Evolutionary conservation across 2,797 vertebrate genomes (phyloP).

Genomic region (Coendou prehensilis): DNA sequence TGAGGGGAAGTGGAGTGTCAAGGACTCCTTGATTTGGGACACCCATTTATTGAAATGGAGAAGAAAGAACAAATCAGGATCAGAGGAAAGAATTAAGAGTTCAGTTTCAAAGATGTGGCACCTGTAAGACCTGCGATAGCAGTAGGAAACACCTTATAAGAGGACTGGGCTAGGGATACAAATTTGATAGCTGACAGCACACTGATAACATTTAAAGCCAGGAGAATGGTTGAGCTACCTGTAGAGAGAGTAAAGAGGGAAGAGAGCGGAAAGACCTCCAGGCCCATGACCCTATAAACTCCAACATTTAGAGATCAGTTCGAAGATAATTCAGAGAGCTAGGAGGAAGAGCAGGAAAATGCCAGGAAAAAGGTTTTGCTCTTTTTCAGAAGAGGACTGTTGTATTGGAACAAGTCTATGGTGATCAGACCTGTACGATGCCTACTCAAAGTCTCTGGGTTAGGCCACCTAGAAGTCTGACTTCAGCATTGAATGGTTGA

Average conservation of each 20-base stretch:
- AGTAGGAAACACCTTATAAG: background rate
- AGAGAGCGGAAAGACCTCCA: background rate
- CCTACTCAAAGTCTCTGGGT: background rate
- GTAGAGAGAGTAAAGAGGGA: background rate
- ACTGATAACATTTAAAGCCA: background rate
- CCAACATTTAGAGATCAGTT: background rate
- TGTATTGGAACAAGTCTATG: background rate
- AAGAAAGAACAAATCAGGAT: background rate
- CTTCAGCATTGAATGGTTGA: background rate
- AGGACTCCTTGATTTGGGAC: background rate
- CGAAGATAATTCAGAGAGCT: background rate
- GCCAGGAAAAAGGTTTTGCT: background rate
- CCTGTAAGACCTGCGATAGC: background rate
- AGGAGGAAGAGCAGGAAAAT: background rate
- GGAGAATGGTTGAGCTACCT: background rate
- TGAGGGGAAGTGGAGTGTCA: background rate
- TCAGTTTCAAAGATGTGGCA: background rate
- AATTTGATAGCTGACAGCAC: background rate
- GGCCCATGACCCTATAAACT: background rate
- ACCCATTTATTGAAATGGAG: background rate
- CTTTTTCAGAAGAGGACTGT: background rate
- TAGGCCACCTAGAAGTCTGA: background rate
- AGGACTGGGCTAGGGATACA: background rate
- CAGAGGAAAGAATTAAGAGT: constrained; percentile 8
- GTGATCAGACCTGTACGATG: background rate